Conservation (phyloP, 2,888 invertebrate species). For the Endotricha flammealis region DNA sequence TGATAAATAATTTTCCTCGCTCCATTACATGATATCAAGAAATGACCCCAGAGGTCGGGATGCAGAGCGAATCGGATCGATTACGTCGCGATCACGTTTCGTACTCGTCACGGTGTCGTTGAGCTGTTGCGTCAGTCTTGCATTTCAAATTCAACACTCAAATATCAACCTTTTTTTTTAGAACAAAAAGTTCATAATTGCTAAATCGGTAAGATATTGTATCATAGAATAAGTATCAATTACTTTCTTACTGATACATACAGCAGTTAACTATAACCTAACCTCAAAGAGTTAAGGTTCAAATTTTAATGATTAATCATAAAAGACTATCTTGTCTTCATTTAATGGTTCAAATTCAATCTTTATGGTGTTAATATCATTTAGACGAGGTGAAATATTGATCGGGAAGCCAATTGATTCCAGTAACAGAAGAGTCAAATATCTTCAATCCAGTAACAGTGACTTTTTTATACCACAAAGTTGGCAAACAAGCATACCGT, state of each 20-base stretch:
- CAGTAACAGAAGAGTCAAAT: too few relatives aligned
- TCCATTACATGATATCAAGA: background rate
- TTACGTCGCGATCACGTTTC: conserved; percentile 1
- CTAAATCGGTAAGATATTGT: background rate
- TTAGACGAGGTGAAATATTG: too few relatives aligned
- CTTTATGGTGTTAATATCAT: too few relatives aligned
- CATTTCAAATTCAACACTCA: background rate
- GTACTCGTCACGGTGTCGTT: background rate
- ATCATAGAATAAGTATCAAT: background rate
- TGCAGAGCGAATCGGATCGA: conserved; percentile 5
- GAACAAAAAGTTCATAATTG: too few relatives aligned
- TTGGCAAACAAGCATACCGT: too few relatives aligned
- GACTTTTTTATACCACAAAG: too few relatives aligned
- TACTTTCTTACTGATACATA: background rate
- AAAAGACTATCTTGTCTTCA: too few relatives aligned
- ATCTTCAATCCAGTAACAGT: too few relatives aligned
- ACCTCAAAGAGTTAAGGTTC: background rate
- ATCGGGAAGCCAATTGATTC: too few relatives aligned
- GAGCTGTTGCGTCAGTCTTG: background rate
- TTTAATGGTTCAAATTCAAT: too few relatives aligned
- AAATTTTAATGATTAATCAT: too few relatives aligned
- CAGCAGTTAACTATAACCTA: background rate
- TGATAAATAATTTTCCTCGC: too few relatives aligned
- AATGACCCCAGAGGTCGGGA: background rate
- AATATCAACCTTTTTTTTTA: background rate